A percentile compares a stretch with the other conserved stretches of the same genome.
These are phyloP conservation scores for Mirounga angustirostris DNA, from an alignment of 2,113 vertebrate species.

Conservation along the genomic window DNA sequence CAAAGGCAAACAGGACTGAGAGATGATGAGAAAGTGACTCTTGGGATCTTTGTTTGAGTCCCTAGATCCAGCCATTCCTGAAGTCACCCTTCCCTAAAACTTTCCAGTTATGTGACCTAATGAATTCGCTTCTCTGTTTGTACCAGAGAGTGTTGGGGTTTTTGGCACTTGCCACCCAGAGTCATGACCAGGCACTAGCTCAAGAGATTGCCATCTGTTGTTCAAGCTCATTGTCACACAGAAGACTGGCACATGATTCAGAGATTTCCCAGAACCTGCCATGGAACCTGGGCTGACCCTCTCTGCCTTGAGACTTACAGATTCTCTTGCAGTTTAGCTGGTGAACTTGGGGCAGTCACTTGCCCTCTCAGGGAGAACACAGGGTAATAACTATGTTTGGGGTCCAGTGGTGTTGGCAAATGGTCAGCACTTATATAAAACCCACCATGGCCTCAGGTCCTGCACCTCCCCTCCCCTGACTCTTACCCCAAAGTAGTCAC, in stretches of 20 bases:
- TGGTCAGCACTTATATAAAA: too few relatives aligned
- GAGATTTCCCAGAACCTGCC: neutral
- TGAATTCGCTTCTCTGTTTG: neutral
- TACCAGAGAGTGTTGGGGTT: too few relatives aligned
- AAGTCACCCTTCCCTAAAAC: neutral
- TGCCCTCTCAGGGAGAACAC: neutral
- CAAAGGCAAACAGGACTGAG: neutral
- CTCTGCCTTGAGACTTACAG: neutral
- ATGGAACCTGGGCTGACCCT: neutral
- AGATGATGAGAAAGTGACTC: neutral
- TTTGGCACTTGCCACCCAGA: neutral
- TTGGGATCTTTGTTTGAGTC: neutral
- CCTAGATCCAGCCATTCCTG: neutral
- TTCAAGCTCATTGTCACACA: neutral
- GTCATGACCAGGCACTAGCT: neutral
- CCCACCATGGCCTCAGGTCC: accelerated
- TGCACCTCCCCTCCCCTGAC: neutral
- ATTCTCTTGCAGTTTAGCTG: neutral
- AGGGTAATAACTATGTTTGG: neutral
- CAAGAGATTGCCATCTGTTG: neutral
- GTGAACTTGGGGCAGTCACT: neutral
- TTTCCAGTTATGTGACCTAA: neutral
- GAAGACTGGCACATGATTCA: neutral
- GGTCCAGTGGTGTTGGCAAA: neutral
- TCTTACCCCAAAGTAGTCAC: neutral